Evolutionary conservation across 2,888 invertebrate genomes (phyloP), one percentile per base, ranked within the genome.

Genomic region (Aleiodes testaceus): DNA sequence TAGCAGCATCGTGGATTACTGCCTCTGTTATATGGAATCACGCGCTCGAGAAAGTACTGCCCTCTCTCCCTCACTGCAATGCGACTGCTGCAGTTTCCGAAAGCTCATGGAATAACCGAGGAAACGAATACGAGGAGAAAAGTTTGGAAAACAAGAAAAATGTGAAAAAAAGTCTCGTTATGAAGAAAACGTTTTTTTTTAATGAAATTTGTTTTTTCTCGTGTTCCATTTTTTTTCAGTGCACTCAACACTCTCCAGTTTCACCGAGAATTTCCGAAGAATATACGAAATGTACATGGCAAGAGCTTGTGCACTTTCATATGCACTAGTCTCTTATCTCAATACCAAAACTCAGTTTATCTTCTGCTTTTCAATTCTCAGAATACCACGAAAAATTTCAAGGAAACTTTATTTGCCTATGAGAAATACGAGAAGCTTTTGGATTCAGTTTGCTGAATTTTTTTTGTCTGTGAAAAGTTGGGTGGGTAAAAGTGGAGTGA

Each of bases 1-100:
- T 50, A 47, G 71, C 9, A 59, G 36, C 61, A 71, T 71, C 45
- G 66, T 52, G 42, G 22, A 71, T 67, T 71, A 61, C 44, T 42
- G 45, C 49, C 66, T 44, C 61, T 61, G 52, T 63, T 50, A 71
- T 71, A 66, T 52, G 59, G 55, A 67, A 71, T 70, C 71, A 71
- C 66, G 50, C 30, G 66, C 45, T 42, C 20, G 14, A 59, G 59
- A 59, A 59, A 66, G 44, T 53, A 18, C 63, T 69, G 22, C 53
- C 45, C 44, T 53, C 45, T 22, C 50, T 26, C 44, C 52, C 30
- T 66, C 66, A 71, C 71, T 50, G 71, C 71, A 71, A 66, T 71
- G 71, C 71, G 71, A 71, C 71, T 67, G 36, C 66, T 66, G 71
- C 71, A 66, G 63, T 52, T 42, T 59, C 59, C 30, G 36, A 50